A percentile compares a stretch with the other conserved stretches of the same genome.
Evolutionary conservation across 2,888 invertebrate species (phyloP).

Genomic region (Clepsis dumicolana): DNA sequence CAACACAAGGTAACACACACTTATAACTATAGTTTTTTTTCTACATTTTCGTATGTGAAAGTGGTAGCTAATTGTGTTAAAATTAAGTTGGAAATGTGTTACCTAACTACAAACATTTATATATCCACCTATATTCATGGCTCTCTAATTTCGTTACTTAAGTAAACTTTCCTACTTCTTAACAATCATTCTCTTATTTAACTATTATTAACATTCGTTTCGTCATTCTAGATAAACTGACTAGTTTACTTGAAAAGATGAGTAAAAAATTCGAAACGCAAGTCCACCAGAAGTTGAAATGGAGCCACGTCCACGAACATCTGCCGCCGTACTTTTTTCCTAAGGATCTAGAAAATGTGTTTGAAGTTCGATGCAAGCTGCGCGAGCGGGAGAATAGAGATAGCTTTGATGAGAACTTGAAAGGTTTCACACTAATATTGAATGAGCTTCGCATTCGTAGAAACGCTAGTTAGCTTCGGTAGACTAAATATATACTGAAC

Average conservation of each 20-base stretch:
- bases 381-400: constrained; percentile 58
- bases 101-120: no score
- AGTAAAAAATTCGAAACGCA: constrained; percentile 50
- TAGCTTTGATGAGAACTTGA: constrained; percentile 79
- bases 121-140: no score
- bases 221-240: constrained; percentile 63
- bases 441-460: constrained; percentile 66
- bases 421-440: constrained; percentile 79
- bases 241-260: constrained; percentile 58
- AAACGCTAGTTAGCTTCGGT: constrained; percentile 58
- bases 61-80: no score
- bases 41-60: no score
- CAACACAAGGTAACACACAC: no score
- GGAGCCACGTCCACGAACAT: constrained; percentile 52
- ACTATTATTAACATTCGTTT: background rate
- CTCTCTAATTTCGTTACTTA: no score
- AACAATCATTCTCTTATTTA: background rate
- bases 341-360: constrained; percentile 61
- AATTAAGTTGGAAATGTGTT: no score
- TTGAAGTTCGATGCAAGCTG: constrained; percentile 60
- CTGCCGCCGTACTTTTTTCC: constrained; percentile 65
- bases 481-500: constrained; percentile 1
- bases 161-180: background rate
- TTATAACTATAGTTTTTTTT: no score
- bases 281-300: constrained; percentile 48